These are phyloP conservation scores for Actinemys pallida DNA, from an alignment of 2,113 vertebrate species.

Conservation along the genomic window DNA sequence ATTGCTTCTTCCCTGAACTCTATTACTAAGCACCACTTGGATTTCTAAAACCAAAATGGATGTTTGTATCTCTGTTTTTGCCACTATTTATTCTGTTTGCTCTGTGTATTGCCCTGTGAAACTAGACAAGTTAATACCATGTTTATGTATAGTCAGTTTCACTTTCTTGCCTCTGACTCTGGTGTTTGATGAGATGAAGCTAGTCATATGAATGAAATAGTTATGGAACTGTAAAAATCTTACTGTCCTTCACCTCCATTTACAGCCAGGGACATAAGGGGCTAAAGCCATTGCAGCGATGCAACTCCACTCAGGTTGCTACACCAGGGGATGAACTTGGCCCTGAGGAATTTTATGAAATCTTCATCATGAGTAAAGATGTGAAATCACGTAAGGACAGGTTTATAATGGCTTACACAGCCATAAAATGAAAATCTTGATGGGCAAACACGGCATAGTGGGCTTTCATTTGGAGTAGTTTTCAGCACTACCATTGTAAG, in stretches of 20 bases:
- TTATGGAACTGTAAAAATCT: neutral
- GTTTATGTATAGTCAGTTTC: neutral
- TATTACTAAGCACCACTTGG: neutral
- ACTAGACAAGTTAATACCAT: neutral
- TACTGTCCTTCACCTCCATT: neutral
- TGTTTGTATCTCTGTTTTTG: neutral
- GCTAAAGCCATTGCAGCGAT: neutral
- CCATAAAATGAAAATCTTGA: neutral
- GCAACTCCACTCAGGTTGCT: neutral
- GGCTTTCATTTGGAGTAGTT: neutral
- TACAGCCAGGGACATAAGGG: neutral
- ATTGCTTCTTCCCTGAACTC: neutral
- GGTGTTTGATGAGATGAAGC: neutral
- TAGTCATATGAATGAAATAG: neutral
- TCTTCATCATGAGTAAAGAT: accelerated
- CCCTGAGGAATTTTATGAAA: neutral
- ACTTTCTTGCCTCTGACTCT: constrained; percentile 11
- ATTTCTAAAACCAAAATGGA: neutral
- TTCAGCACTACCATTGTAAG: neutral
- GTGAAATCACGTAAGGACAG: neutral
- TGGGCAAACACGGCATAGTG: neutral
- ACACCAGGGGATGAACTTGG: neutral
- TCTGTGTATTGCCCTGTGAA: neutral
- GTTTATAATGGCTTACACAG: neutral
- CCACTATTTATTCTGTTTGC: neutral